Conservation (phyloP, 2,797 vertebrate genomes). For the Poecilia gillii region DNA sequence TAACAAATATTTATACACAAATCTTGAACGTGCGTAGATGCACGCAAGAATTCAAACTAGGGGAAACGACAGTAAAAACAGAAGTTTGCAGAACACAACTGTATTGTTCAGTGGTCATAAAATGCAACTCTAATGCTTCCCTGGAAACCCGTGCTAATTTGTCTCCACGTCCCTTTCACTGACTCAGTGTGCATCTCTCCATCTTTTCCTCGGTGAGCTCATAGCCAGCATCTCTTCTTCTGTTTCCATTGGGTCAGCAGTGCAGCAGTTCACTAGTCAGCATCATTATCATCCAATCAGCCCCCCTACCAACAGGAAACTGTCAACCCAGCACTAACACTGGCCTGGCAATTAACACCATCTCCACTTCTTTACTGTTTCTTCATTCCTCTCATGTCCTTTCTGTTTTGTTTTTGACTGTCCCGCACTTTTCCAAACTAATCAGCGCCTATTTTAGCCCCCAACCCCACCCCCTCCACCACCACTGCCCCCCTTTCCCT, state of each 20-base stretch:
- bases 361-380: constrained; percentile 45
- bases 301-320: constrained; percentile 68
- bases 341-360: constrained; percentile 67
- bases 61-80: constrained; percentile 9
- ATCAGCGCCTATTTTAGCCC: constrained; percentile 24
- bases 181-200: constrained; percentile 29
- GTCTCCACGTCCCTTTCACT: constrained; percentile 20
- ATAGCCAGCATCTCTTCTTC: constrained; percentile 33
- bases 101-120: constrained; percentile 10
- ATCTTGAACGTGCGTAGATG: not conserved
- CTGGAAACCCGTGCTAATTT: constrained; percentile 15
- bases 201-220: constrained; percentile 26
- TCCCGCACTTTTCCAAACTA: constrained; percentile 26
- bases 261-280: constrained; percentile 71
- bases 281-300: constrained; percentile 80
- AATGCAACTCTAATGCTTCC: constrained; percentile 29
- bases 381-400: constrained; percentile 31
- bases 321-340: constrained; percentile 78
- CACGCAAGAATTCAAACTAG: constrained; percentile 13
- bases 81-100: constrained; percentile 16
- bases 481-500: too few species aligned
- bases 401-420: constrained; percentile 33
- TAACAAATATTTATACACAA: constrained; percentile 8
- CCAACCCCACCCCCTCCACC: too few species aligned
- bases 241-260: constrained; percentile 75